Evolutionary conservation across 2,113 vertebrate genomes (phyloP), one percentile per base, ranked within the genome.

Genomic region (Ailurus styani): DNA sequence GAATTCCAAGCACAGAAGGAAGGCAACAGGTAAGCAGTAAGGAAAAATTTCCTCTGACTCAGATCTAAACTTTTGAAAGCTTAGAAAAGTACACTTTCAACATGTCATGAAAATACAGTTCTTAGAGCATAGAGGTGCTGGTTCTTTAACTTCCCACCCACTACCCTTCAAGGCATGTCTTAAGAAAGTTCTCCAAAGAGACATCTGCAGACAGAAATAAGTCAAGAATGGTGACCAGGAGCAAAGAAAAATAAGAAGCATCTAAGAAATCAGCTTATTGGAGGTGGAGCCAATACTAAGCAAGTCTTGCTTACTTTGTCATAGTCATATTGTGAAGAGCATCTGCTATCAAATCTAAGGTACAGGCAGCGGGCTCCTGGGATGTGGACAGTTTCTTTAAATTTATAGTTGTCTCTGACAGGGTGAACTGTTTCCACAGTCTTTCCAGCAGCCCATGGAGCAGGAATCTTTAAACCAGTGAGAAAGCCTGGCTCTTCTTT

Each of bases 241-340:
- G 94, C 96, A 98, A 97, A 98, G 78, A 82, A 97, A 97, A 97
- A 96, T 29, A 96, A 97, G 96, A 96, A 98, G 94, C 70, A 85
- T 75, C 93, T 77, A 85, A 94, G 64, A 85, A 2, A 6, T 23
- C 47, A 88, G 95, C 34, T 55, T 0, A 42, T 0, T 52, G 1
- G 37, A 62, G 66, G n/a, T 20, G 50, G 83, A 47, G 12, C 37
- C 34, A 34, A 25, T 66, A 81, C 77, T 31, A 70, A 77, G 23
- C 7, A 15, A 70, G 45, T 12, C 88, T 77, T 89, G 81, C 97
- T 98, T 98, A 99, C 99, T 99, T 99, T 99, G 97, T 99, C 99
- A 7, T 99, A 99, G 97, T 99, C 99, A 37, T 99, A 99, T n/a
- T 99, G 99, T 1, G 99, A 99, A 75, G 99, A 99, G 97, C 99